Conservation (phyloP, 2,888 invertebrate genomes). For the Drosophila pseudotakahashii region DNA sequence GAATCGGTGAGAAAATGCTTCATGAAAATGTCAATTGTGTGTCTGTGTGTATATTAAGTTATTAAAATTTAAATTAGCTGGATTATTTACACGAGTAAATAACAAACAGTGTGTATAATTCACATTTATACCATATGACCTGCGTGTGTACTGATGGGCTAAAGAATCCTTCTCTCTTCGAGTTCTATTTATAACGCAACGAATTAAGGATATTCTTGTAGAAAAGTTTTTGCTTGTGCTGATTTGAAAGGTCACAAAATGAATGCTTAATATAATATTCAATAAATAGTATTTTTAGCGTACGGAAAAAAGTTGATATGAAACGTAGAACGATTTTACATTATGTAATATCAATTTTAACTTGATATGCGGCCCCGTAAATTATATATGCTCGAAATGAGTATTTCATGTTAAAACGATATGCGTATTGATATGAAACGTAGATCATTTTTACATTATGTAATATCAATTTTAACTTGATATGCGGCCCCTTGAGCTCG, state of each 20-base stretch:
- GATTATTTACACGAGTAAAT: constrained; percentile 3
- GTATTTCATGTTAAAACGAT: too few relatives aligned
- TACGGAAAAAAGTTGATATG: too few relatives aligned
- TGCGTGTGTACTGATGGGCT: background rate
- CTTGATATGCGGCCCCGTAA: too few relatives aligned
- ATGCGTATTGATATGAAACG: too few relatives aligned
- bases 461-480: too few relatives aligned
- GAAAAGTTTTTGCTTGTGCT: background rate
- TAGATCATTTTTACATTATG: too few relatives aligned
- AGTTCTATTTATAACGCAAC: background rate
- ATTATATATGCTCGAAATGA: too few relatives aligned
- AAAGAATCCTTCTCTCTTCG: background rate
- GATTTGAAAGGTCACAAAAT: background rate
- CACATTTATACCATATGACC: background rate
- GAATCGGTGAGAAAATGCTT: background rate
- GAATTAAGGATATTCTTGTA: background rate
- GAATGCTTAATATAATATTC: background rate
- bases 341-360: too few relatives aligned
- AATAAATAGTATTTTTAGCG: too few relatives aligned
- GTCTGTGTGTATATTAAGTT: background rate
- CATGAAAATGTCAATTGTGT: background rate
- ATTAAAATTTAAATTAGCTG: constrained; percentile 4
- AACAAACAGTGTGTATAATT: background rate
- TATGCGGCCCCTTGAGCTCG: too few relatives aligned
- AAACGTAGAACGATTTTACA: too few relatives aligned